Evolutionary conservation across 2,888 invertebrate genomes (phyloP).

Genomic region (Apoda limacodes): DNA sequence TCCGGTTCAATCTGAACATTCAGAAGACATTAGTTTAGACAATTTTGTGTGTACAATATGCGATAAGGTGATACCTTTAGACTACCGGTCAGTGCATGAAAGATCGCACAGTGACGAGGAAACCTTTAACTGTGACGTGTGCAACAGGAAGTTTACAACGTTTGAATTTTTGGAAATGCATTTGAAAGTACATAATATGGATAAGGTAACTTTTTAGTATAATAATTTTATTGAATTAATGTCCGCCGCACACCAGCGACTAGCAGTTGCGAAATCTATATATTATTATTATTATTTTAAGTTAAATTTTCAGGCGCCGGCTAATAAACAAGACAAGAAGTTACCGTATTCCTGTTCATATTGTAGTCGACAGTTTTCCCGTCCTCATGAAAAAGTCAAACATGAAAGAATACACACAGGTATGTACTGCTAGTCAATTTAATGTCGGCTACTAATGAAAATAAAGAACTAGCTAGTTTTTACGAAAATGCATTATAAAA

Average conservation of each 20-base stretch:
- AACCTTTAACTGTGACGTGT: slow-evolving; percentile 73
- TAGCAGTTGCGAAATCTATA: too few species aligned
- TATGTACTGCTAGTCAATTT: too few species aligned
- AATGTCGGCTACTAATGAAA: too few species aligned
- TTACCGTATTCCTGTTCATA: slow-evolving; percentile 77
- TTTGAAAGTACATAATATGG: slow-evolving; percentile 74
- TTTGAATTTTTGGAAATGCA: slow-evolving; percentile 78
- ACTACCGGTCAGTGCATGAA: slow-evolving; percentile 72
- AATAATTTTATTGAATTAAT: too few species aligned
- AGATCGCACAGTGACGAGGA: slow-evolving; percentile 74
- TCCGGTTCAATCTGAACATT: slow-evolving; percentile 48
- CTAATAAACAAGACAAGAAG: slow-evolving; percentile 40
- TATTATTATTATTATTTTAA: too few species aligned
- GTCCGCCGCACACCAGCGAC: too few species aligned
- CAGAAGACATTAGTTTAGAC: slow-evolving; percentile 26
- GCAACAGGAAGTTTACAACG: slow-evolving; percentile 79
- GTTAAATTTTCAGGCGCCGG: background rate
- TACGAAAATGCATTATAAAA: too few species aligned
- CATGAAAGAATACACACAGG: slow-evolving; percentile 88
- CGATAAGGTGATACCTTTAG: slow-evolving; percentile 50
- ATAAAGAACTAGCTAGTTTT: too few species aligned
- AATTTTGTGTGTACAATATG: slow-evolving; percentile 67
- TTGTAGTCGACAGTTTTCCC: slow-evolving; percentile 76
- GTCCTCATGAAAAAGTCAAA: slow-evolving; percentile 86
- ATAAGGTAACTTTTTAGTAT: too few species aligned